phyloP scores from a whole-genome alignment of 2,888 invertebrate genomes.

The Drosophila niveifrons region DNA sequence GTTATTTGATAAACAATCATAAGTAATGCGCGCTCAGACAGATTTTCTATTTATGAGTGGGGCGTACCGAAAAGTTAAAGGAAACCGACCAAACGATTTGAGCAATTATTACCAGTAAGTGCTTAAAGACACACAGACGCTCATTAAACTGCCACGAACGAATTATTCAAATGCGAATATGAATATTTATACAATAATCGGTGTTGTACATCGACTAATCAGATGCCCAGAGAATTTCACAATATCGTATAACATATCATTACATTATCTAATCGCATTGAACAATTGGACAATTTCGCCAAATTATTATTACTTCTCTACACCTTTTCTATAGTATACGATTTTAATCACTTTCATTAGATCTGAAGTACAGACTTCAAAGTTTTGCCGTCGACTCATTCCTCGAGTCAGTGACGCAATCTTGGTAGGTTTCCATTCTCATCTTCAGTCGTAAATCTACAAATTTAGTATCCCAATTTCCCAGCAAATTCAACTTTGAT shows the following conservation, averaged over 20 bases:
- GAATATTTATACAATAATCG: neutral
- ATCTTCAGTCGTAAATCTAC: slow-evolving; percentile 8
- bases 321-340: neutral
- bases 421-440: slow-evolving; percentile 8
- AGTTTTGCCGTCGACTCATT: neutral
- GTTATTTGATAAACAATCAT: slow-evolving; percentile 11
- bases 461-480: slow-evolving; percentile 27
- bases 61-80: slow-evolving; percentile 1
- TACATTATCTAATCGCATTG: neutral
- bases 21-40: slow-evolving; percentile 38
- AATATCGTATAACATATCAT: neutral
- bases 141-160: slow-evolving; percentile 50
- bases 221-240: slow-evolving; percentile 13
- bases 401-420: slow-evolving; percentile 25
- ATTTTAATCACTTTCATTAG: neutral
- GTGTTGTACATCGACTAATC: slow-evolving; percentile 2
- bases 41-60: slow-evolving; percentile 25
- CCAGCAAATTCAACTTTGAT: slow-evolving; percentile 4
- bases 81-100: slow-evolving; percentile 15
- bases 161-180: slow-evolving; percentile 16
- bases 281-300: slow-evolving; percentile 9
- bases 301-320: slow-evolving; percentile 7
- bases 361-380: neutral
- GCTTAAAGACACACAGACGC: slow-evolving; percentile 52
- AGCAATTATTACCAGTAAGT: slow-evolving; percentile 27